Evolutionary conservation across 64 coral and sea anemone genomes (phyloP).

Genomic region (Montipora efflorescens): DNA sequence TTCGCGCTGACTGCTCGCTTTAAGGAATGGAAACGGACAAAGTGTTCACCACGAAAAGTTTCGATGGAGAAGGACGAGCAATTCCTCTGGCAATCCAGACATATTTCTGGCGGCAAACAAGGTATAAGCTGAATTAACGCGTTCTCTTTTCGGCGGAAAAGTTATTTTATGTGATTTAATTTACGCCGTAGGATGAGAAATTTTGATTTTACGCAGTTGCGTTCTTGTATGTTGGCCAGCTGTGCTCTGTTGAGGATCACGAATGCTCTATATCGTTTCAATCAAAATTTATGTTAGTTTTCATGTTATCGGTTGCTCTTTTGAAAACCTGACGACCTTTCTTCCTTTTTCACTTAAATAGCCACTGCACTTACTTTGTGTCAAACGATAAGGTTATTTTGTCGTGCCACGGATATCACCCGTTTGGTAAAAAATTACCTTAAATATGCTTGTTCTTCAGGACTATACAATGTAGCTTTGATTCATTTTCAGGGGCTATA

Average conservation of each 20-base stretch:
- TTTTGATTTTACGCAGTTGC: too few relatives aligned
- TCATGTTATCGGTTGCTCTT: not conserved
- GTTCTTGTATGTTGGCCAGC: too few relatives aligned
- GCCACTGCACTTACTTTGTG: not conserved
- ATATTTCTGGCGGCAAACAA: conserved; percentile 99
- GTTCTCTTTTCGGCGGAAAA: too few relatives aligned
- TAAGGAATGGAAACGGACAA: conserved; percentile 56
- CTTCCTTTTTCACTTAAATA: not conserved
- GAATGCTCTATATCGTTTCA: too few relatives aligned
- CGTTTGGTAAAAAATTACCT: not conserved
- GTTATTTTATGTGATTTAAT: not conserved
- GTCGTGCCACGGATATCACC: not conserved
- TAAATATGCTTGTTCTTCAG: too few relatives aligned
- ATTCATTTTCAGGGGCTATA: not conserved
- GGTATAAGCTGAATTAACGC: conserved; percentile 55
- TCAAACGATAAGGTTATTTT: not conserved
- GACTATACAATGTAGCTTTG: too few relatives aligned
- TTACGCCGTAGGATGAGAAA: not conserved
- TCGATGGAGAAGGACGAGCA: conserved; percentile 89
- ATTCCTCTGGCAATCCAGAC: conserved; percentile 98
- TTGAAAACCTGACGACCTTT: not conserved
- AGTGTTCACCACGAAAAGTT: conserved; percentile 78
- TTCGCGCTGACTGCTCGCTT: not conserved
- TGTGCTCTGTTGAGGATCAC: too few relatives aligned
- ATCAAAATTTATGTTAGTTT: too few relatives aligned